These are phyloP conservation scores for Sphaerophoria taeniata DNA, from an alignment of 2,888 invertebrate species.

Conservation along the genomic window DNA sequence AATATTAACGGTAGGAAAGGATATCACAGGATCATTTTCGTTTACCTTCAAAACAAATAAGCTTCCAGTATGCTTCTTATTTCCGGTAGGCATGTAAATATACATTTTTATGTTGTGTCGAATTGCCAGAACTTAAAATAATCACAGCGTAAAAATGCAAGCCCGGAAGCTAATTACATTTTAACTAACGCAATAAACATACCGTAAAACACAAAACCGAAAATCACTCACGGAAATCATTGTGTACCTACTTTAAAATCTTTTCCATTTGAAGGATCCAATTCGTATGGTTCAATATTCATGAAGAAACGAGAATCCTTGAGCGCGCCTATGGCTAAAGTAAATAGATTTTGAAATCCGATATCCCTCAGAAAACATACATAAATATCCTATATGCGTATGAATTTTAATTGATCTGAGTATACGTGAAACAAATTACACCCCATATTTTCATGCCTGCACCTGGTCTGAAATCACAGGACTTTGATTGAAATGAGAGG, in stretches of 20 bases:
- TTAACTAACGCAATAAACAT: conserved; percentile 63
- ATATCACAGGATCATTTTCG: too few species aligned
- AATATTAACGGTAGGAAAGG: too few species aligned
- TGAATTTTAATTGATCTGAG: conserved; percentile 72
- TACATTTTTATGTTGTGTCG: too few species aligned
- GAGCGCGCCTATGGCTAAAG: conserved; percentile 52
- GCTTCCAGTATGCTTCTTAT: too few species aligned
- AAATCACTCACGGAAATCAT: conserved; percentile 38
- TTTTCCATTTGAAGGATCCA: conserved; percentile 19
- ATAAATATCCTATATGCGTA: conserved; percentile 22
- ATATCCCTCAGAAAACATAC: conserved; percentile 60
- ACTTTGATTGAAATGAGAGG: neutral
- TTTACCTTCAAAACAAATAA: too few species aligned
- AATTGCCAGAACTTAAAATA: conserved; percentile 14
- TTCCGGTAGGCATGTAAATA: too few species aligned
- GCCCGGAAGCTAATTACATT: conserved; percentile 75
- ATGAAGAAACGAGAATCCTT: conserved; percentile 32
- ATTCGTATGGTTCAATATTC: conserved; percentile 20
- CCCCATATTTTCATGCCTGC: conserved; percentile 63
- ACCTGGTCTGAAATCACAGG: conserved; percentile 54
- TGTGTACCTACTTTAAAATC: conserved; percentile 33
- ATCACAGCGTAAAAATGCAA: conserved; percentile 73
- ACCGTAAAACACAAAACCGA: conserved; percentile 36
- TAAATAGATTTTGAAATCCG: conserved; percentile 69
- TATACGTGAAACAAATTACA: conserved; percentile 69